Evolutionary conservation across 2,113 vertebrate species (phyloP).

Genomic region (Isurus oxyrinchus): DNA sequence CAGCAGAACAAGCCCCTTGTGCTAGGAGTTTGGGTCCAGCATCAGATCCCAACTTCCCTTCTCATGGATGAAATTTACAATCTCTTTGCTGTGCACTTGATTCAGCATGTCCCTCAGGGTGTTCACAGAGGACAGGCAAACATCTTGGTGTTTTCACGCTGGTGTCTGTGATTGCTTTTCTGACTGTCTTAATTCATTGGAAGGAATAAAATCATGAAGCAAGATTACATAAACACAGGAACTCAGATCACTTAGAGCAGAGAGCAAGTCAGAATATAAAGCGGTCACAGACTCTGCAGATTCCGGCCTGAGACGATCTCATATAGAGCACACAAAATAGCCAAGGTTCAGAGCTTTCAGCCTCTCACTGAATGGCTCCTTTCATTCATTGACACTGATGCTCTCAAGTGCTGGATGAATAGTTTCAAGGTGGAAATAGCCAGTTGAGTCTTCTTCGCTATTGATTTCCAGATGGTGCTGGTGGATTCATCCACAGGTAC

Average conservation of each 20-base stretch:
- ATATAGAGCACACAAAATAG: conserved; percentile 77
- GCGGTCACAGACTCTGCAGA: conserved; percentile 59
- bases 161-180: background rate
- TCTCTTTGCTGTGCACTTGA: background rate
- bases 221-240: conserved; percentile 71
- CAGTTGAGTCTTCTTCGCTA: conserved; percentile 69
- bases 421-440: conserved; percentile 70
- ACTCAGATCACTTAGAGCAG: conserved; percentile 69
- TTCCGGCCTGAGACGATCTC: conserved; percentile 70
- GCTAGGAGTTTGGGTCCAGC: background rate
- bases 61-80: background rate
- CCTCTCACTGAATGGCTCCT: conserved; percentile 58
- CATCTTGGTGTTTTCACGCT: background rate
- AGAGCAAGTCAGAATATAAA: conserved; percentile 68
- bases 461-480: conserved; percentile 76
- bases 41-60: background rate
- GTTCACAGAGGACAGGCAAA: background rate
- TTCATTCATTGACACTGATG: conserved; percentile 73
- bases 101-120: background rate
- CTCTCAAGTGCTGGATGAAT: conserved; percentile 72
- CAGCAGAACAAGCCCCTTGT: background rate
- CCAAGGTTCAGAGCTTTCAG: conserved; percentile 24
- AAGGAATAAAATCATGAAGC: conserved; percentile 50
- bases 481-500: conserved; percentile 73
- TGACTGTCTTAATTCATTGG: background rate